Base-by-base conservation (phyloP, 2,888 invertebrate genomes). In the Habrosyne pyritoides region DNA sequence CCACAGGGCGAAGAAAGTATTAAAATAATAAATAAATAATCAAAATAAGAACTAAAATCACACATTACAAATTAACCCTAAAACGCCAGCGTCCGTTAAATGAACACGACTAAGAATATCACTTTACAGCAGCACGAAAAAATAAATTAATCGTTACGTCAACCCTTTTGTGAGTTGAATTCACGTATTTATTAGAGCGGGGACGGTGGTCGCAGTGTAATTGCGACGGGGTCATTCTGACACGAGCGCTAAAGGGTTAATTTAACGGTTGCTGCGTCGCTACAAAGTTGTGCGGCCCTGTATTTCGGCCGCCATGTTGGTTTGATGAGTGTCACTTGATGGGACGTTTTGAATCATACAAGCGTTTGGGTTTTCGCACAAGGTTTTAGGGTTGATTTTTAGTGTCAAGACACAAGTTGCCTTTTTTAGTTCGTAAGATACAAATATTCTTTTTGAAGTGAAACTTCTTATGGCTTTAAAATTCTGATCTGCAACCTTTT, bases 211-310 rank as follows among this genome's bases (percentile, higher is more conserved):
- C 61, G 61, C 58, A 52, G 63, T 67, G 78, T 77, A 81, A 83
- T 82, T 81, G 79, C 53, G 49, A 47, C 55, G 56, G 42, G 79
- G 77, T 76, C 79, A 78, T 71, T 75, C 76, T 75, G 76, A 72
- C 74, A 72, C 65, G 64, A 64, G 71, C 77, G 75, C 68, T 82
- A 83, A 84, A 84, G 82, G 79, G 84, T 84, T 85, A 85, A 86
- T 86, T 86, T 86, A 79, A 83, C 86, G 86, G 75, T 81, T 64
- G 67, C 73, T 80, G 80, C 74, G 52, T 70, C 64, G 67, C 63
- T 64, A 68, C 69, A 63, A 63, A 63, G 59, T 57, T 59, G 56
- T 60, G 56, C 53, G 55, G 60, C 18, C 42, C 8, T 62, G 60
- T 66, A 56, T 64, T 67, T 64, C 55, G 58, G 57, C 61, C 54